Base-by-base conservation (phyloP, 2,888 invertebrate species). In the Ceramica pisi region DNA sequence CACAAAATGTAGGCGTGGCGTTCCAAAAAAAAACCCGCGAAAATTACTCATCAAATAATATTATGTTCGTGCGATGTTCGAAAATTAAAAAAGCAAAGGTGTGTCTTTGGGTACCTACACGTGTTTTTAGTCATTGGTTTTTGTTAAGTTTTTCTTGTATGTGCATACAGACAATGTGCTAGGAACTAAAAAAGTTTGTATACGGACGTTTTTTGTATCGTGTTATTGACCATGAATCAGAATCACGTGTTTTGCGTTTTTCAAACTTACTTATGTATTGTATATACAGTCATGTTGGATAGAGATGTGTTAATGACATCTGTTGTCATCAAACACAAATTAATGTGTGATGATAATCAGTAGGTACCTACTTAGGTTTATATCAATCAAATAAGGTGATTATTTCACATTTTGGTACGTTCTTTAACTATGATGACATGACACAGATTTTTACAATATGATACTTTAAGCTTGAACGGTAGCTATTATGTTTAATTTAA, bases 201-300 rank as follows among this genome's bases (percentile, higher is more conserved):
- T 46, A 19, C 0, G 5, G 35, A 55, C 9, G 12, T 64, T 64
- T 75, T 75, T 72, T 79, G 23, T 38, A 26, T 9, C 35, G 26
- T 38, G 16, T 61, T 57, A 56, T 57, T 62, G 57, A 62, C 61
- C 79, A 61, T 70, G 71, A 74, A 44, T 55, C 19, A 70, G 35
- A 70, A 14, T 68, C 56, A 71, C 46, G 46, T 78, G 79, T 41
- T 55, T 44, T 12, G 26, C 31, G 51, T 78, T 62, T 75, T 69
- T 38, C 9, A n/a, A 61, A 56, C n/a, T 23, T 12, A 21, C 14
- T 55, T 48, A 50, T n/a, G 16, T 7, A 19, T n/a, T n/a, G n/a
- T n/a, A n/a, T n/a, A n/a, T n/a, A n/a, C n/a, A n/a, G n/a, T n/a
- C 23, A 14, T 26, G 19, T 56, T 38, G 0, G 10, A n/a, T 62